Evolutionary conservation across 37 sponge, comb jelly and placozoan species (phyloP).

Genomic region (Hormiphora californensis): DNA sequence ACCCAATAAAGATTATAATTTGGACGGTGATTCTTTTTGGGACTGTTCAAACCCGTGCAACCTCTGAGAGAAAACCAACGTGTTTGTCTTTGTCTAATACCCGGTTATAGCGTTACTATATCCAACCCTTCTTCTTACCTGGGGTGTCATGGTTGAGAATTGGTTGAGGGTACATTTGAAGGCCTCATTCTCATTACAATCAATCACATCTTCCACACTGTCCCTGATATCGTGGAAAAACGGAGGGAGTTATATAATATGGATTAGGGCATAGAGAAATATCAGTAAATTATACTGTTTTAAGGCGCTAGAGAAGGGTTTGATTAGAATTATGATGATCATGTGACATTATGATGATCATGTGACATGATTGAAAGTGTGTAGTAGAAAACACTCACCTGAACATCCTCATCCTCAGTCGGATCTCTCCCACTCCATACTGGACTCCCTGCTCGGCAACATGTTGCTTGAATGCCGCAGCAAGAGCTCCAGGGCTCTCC

Average conservation of each 20-base stretch:
- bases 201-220: neutral
- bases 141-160: conserved; percentile 11
- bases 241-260: neutral
- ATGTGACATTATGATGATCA: neutral
- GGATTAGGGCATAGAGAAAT: neutral
- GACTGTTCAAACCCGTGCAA: too few species aligned
- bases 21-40: too few species aligned
- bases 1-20: too few species aligned
- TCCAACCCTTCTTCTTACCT: too few species aligned
- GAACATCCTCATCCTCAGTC: conserved; percentile 26
- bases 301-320: neutral
- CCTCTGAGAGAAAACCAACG: too few species aligned
- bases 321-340: neutral
- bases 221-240: too few species aligned
- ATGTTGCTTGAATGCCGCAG: neutral
- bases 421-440: neutral
- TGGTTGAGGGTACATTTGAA: conserved; percentile 12
- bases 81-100: too few species aligned
- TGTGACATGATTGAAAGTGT: neutral
- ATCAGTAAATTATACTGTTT: too few species aligned
- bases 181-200: conserved; percentile 16
- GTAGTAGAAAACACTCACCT: neutral
- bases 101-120: too few species aligned
- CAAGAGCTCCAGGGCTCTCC: neutral
- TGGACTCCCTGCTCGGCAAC: neutral